A percentile compares a stretch with the other conserved stretches of the same genome.
Evolutionary conservation across 2,113 vertebrate species (phyloP).

Genomic region (Gymnobelideus leadbeateri): DNA sequence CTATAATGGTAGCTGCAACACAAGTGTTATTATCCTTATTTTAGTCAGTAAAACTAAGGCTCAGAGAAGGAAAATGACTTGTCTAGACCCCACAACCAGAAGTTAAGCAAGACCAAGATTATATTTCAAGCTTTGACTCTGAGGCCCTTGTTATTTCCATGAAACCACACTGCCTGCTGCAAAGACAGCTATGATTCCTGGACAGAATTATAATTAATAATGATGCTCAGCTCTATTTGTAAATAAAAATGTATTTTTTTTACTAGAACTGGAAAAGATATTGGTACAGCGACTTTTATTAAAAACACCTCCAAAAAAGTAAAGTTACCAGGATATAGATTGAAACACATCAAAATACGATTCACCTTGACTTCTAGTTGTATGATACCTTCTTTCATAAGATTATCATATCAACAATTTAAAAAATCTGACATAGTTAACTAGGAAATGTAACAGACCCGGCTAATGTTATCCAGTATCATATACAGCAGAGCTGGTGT

Average conservation of each 20-base stretch:
- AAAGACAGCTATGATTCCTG: conserved; percentile 21
- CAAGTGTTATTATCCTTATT: background rate
- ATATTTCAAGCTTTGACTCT: background rate
- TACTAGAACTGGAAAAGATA: conserved; percentile 18
- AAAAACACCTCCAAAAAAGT: background rate
- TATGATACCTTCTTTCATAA: background rate
- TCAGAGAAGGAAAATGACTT: background rate
- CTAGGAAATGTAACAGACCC: background rate
- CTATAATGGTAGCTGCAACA: background rate
- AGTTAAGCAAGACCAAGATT: background rate
- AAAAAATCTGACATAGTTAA: background rate
- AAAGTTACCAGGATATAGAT: background rate
- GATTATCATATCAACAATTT: background rate
- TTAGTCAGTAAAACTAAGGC: background rate
- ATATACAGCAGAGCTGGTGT: background rate
- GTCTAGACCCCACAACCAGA: too few species aligned
- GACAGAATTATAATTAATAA: conserved; percentile 40
- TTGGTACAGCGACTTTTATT: background rate
- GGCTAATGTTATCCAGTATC: background rate
- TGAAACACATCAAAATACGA: background rate
- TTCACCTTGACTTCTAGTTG: background rate
- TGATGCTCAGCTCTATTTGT: background rate
- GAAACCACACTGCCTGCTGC: background rate
- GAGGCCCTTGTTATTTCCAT: background rate
- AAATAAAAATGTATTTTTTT: conserved; percentile 32